Evolutionary conservation across 2,113 vertebrate genomes (phyloP).

Genomic region (Rutilus rutilus): DNA sequence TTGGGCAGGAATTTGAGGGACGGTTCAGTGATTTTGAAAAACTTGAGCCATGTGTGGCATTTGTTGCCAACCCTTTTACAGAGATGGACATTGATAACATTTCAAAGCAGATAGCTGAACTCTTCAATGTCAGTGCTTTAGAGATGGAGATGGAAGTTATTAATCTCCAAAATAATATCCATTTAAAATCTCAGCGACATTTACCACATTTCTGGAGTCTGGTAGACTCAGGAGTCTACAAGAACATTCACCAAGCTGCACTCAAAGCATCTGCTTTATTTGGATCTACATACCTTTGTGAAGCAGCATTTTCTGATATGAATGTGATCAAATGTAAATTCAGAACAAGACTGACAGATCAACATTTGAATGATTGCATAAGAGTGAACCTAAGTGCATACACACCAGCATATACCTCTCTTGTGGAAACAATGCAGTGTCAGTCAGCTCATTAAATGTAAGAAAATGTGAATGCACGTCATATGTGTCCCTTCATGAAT

Average conservation of each 20-base stretch:
- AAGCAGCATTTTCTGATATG: slow-evolving; percentile 49
- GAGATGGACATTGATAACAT: slow-evolving; percentile 10
- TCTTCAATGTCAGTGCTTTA: slow-evolving; percentile 31
- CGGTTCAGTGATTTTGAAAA: slow-evolving; percentile 1
- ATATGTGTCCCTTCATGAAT: neutral
- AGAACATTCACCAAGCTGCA: neutral
- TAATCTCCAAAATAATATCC: slow-evolving; percentile 38
- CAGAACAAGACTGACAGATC: slow-evolving; percentile 50
- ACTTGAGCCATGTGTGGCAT: slow-evolving; percentile 42
- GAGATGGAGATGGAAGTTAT: slow-evolving; percentile 41
- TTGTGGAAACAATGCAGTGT: neutral
- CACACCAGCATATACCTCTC: neutral
- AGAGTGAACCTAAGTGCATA: slow-evolving; percentile 30
- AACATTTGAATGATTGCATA: slow-evolving; percentile 53
- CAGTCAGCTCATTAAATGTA: slow-evolving; percentile 12
- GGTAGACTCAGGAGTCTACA: slow-evolving; percentile 33
- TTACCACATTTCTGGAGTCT: slow-evolving; percentile 25
- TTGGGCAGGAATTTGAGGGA: slow-evolving; percentile 35
- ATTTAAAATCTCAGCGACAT: slow-evolving; percentile 36
- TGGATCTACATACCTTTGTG: slow-evolving; percentile 45
- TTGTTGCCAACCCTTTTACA: slow-evolving; percentile 39
- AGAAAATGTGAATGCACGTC: neutral
- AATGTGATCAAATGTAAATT: slow-evolving; percentile 39
- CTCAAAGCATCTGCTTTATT: slow-evolving; percentile 33
- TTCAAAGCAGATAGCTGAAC: slow-evolving; percentile 42